phyloP scores from a whole-genome alignment of 2,113 vertebrate genomes.

The Hiodon tergisus region DNA sequence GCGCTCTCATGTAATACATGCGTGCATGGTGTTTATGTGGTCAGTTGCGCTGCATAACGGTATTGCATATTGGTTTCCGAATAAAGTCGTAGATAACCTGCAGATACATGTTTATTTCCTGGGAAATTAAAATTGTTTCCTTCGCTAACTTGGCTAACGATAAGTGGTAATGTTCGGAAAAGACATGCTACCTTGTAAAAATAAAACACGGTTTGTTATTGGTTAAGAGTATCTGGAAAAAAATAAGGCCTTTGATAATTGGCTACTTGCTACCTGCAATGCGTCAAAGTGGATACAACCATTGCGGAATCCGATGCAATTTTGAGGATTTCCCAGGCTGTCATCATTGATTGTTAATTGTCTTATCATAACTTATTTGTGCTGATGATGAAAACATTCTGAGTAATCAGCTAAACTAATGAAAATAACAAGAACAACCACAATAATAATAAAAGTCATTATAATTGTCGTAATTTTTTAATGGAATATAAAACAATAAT shows the following conservation, averaged over 20 bases:
- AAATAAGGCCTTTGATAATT: constrained; percentile 23
- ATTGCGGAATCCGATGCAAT: background rate
- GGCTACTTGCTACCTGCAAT: constrained; percentile 32
- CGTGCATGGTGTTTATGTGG: constrained; percentile 1
- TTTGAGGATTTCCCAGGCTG: background rate
- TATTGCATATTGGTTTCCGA: background rate
- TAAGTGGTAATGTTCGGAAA: background rate
- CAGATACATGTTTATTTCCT: background rate
- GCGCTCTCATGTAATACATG: background rate
- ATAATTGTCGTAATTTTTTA: no score
- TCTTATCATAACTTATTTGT: background rate
- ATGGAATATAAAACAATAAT: no score
- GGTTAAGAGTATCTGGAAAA: constrained; percentile 18
- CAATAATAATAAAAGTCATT: no score
- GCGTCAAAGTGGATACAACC: constrained; percentile 29
- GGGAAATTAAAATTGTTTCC: no score
- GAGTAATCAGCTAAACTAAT: no score
- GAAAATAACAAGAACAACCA: no score
- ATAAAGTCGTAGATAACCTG: background rate
- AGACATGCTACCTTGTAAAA: background rate
- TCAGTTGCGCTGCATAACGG: background rate
- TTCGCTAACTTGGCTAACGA: background rate
- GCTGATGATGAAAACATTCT: no score
- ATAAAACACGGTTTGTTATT: constrained; percentile 24
- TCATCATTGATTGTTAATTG: background rate